Percentiles rank a stretch among this genome's conserved stretches.
phyloP scores from a whole-genome alignment of 2,113 vertebrate genomes.

The Calyptommatus sinebrachiatus region DNA sequence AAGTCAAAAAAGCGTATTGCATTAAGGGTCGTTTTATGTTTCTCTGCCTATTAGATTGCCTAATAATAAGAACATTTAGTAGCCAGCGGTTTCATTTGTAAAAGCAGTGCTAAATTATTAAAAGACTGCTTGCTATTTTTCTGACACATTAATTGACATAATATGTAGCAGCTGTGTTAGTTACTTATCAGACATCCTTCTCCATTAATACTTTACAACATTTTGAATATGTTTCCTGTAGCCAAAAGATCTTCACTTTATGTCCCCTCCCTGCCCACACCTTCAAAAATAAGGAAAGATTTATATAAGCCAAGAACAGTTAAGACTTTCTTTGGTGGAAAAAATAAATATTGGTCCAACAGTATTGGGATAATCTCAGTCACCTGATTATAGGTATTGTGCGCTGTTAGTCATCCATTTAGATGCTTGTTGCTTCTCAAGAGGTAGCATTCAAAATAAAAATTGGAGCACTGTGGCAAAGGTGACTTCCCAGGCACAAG shows the following conservation, averaged over 20 bases:
- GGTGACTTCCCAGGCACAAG: constrained; percentile 39
- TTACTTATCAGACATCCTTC: constrained; percentile 46
- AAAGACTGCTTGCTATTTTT: constrained; percentile 57
- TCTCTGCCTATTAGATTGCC: constrained; percentile 56
- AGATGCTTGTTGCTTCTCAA: constrained; percentile 39
- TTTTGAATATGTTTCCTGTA: constrained; percentile 48
- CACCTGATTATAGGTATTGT: constrained; percentile 28
- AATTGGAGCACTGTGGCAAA: constrained; percentile 28
- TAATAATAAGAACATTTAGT: constrained; percentile 41
- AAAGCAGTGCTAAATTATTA: constrained; percentile 66
- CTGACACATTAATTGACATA: constrained; percentile 52
- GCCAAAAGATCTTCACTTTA: constrained; percentile 52
- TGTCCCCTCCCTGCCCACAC: background rate
- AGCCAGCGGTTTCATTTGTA: constrained; percentile 47
- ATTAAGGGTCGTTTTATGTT: constrained; percentile 45
- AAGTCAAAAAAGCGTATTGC: constrained; percentile 45
- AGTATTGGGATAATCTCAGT: constrained; percentile 24
- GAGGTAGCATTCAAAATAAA: constrained; percentile 4
- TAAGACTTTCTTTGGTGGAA: constrained; percentile 39
- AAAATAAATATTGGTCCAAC: background rate
- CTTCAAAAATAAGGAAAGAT: constrained; percentile 29
- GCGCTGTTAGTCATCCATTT: constrained; percentile 39
- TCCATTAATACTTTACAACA: constrained; percentile 70
- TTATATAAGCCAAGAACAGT: background rate
- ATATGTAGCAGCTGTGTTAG: constrained; percentile 43